phyloP scores from a whole-genome alignment of 92 coral and sea anemone species.

The Parazoanthus swiftii region DNA sequence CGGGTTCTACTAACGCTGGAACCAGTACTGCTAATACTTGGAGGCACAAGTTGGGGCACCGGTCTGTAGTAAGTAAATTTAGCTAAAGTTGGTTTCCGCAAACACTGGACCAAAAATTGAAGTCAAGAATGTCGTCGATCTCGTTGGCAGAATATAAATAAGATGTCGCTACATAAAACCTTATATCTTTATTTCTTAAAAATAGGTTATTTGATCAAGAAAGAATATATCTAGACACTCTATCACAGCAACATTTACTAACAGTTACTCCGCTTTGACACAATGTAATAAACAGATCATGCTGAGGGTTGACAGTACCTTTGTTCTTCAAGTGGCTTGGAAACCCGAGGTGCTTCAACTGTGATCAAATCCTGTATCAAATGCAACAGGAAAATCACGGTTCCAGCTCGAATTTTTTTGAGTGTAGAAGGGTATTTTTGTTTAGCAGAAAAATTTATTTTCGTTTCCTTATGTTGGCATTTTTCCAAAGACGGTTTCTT shows the following conservation, averaged over 20 bases:
- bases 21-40: slow-evolving; percentile 1
- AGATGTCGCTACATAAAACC: no score
- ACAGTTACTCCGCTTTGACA: not conserved
- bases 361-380: slow-evolving; percentile 29
- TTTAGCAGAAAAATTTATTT: no score
- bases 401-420: no score
- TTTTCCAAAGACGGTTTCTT: no score
- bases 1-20: not conserved
- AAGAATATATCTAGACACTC: not conserved
- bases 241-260: not conserved
- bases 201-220: no score
- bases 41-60: slow-evolving; percentile 27
- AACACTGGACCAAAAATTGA: no score
- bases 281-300: not conserved
- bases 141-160: no score
- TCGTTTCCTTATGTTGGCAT: no score
- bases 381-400: not conserved
- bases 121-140: no score
- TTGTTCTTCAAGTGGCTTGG: slow-evolving; percentile 20
- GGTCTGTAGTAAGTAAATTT: not conserved
- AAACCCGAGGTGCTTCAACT: not conserved
- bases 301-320: slow-evolving; percentile 4
- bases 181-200: no score
- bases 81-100: no score
- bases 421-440: no score